phyloP scores from a whole-genome alignment of 2,888 invertebrate genomes.

The Polymixis lichenea region DNA sequence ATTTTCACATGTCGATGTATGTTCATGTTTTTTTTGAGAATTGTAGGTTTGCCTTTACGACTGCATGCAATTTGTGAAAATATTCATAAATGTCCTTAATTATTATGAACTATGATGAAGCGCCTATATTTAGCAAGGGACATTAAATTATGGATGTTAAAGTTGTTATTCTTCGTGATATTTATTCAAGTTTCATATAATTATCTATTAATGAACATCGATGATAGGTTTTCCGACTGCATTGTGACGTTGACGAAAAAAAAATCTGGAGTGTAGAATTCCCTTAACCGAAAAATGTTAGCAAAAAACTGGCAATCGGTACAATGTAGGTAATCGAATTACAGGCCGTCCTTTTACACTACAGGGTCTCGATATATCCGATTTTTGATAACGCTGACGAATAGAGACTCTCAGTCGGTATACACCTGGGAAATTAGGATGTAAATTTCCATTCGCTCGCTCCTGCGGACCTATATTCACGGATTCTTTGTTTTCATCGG shows the following conservation, averaged over 20 bases:
- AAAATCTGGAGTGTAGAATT: not conserved
- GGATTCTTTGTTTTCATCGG: slow-evolving; percentile 89
- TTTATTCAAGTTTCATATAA: not conserved
- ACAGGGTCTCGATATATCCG: slow-evolving; percentile 65
- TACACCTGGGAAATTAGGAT: slow-evolving; percentile 90
- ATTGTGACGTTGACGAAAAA: not conserved
- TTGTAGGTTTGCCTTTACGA: not conserved
- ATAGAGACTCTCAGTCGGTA: slow-evolving; percentile 77
- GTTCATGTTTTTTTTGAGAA: not conserved
- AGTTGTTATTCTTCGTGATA: not conserved
- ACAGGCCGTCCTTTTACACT: slow-evolving; percentile 35
- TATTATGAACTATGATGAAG: not conserved
- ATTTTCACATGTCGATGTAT: slow-evolving; percentile 14
- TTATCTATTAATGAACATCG: not conserved
- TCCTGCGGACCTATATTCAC: slow-evolving; percentile 84
- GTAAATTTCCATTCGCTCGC: slow-evolving; percentile 88
- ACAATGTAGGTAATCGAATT: slow-evolving; percentile 48
- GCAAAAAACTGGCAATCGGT: slow-evolving; percentile 25
- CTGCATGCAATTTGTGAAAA: not conserved
- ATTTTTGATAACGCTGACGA: slow-evolving; percentile 86
- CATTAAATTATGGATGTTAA: too few relatives aligned
- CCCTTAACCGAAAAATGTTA: slow-evolving; percentile 9
- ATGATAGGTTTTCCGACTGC: not conserved
- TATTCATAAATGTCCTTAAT: not conserved
- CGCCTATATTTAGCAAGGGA: not conserved